Conservation (phyloP, 2,113 vertebrate species). For the Casuarius casuarius region DNA sequence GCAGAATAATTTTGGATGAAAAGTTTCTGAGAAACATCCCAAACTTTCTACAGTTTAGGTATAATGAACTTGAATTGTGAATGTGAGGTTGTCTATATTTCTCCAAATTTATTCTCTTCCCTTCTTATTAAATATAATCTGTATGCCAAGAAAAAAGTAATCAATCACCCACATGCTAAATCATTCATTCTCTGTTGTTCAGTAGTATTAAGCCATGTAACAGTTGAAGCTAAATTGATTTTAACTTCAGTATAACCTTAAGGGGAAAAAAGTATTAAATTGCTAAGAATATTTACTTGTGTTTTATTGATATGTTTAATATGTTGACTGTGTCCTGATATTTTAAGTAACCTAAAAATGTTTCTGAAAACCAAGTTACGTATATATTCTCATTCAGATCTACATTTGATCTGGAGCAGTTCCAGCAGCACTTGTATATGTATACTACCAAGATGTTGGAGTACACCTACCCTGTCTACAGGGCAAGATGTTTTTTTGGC, state of each 20-base stretch:
- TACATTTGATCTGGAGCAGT: not conserved
- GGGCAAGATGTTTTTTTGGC: not conserved
- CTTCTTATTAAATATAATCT: not conserved
- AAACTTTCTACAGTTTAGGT: not conserved
- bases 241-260: not conserved
- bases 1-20: not conserved
- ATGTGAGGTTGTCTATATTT: not conserved
- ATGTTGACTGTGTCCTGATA: not conserved
- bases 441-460: not conserved
- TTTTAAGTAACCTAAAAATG: not conserved
- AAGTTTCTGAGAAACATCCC: not conserved
- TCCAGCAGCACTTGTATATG: not conserved
- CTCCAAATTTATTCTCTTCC: not conserved
- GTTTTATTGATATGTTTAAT: not conserved
- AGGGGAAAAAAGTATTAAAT: not conserved
- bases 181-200: not conserved
- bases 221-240: not conserved
- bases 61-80: not conserved
- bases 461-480: not conserved
- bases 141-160: not conserved
- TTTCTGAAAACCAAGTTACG: not conserved
- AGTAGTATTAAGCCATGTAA: not conserved
- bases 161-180: not conserved
- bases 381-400: not conserved
- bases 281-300: not conserved